Evolutionary conservation across 2,797 vertebrate species (phyloP).

Genomic region (Myotis findleyi): DNA sequence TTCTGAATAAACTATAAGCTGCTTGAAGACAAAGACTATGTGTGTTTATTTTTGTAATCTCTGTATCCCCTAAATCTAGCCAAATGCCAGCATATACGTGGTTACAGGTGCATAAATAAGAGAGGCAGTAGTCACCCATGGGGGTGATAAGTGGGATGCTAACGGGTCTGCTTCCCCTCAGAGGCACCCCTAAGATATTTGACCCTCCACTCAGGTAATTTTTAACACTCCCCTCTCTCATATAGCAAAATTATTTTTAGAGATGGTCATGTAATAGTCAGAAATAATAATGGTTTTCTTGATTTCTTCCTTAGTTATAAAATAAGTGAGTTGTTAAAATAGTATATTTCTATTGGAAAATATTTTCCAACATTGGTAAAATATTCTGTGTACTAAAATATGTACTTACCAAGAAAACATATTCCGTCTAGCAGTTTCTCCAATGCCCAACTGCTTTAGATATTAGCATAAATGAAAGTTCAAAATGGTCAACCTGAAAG

Average conservation of each 20-base stretch:
- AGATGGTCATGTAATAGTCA: background rate
- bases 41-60: background rate
- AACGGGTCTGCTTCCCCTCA: background rate
- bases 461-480: background rate
- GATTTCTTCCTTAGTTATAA: background rate
- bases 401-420: background rate
- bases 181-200: background rate
- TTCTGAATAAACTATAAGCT: background rate
- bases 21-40: background rate
- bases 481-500: background rate
- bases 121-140: accelerated
- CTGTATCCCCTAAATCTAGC: background rate
- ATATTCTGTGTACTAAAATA: background rate
- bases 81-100: too few relatives aligned
- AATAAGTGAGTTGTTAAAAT: background rate
- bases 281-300: background rate
- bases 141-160: too few relatives aligned
- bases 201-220: background rate
- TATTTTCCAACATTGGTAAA: background rate
- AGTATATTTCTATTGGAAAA: background rate
- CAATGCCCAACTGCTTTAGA: background rate
- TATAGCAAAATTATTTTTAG: background rate
- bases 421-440: accelerated
- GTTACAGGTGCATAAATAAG: background rate
- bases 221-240: background rate